Evolutionary conservation across 2,797 vertebrate genomes (phyloP), one percentile per base, ranked within the genome.

Genomic region (Pseudocheirus occidentalis): DNA sequence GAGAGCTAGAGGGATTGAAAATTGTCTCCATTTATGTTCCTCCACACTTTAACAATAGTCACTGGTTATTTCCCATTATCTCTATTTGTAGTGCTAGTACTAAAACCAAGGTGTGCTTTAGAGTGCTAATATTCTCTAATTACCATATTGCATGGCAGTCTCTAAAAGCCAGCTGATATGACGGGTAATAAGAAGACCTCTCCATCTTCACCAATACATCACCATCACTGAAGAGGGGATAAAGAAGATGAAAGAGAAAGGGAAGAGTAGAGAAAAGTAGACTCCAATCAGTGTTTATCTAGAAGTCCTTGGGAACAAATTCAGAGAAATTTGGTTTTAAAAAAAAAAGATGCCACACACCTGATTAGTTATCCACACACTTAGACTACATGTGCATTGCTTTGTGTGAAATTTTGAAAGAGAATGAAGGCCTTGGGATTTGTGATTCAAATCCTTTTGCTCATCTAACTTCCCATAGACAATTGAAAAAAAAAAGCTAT

Each of bases 21-120:
- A 97, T 94, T 94, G 91, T 91, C 90, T 95, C 91, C 66, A 91
- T 96, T 97, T 94, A 95, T 96, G 97, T 95, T 52, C 90, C 95
- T 93, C 92, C 96, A 96, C 90, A 90, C 95, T 95, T 92, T 90
- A 90, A 96, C 97, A 97, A 91, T 55, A 97, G 90, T 95, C 96
- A 96, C 97, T 97, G 94, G 97, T 96, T 97, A 97, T 97, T 96
- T 97, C 97, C 95, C 92, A 97, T 95, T 97, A 95, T 96, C 97
- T 98, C 94, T 92, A 93, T 96, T 95, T 56, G 93, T 95, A 97
- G 92, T 10, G 91, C 12, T 28, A 29, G 92, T 94, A 94, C 66
- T 94, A 90, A 97, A 94, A 96, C 92, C 0, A 62, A 92, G 59
- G 91, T 90, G 55, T 73, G 93, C 94, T 40, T 21, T 18, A 93